phyloP scores from a whole-genome alignment of 2,888 invertebrate genomes.

The Synanthedon formicaeformis region DNA sequence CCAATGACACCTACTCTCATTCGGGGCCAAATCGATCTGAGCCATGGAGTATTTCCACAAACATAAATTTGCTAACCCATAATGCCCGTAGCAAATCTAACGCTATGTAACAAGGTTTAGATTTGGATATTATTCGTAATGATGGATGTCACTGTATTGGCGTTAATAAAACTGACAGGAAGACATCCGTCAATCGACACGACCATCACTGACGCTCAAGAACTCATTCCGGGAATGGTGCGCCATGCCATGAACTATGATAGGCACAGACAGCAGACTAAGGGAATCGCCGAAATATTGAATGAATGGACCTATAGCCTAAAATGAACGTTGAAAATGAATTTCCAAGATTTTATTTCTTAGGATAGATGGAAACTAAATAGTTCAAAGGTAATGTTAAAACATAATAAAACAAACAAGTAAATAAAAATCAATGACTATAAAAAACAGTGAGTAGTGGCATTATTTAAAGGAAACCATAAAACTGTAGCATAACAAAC shows the following conservation, averaged over 20 bases:
- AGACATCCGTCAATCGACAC: slow-evolving; percentile 51
- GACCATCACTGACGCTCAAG: slow-evolving; percentile 33
- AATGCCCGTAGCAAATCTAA: slow-evolving; percentile 12
- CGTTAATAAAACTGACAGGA: slow-evolving; percentile 36
- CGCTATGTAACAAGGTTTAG: slow-evolving; percentile 10
- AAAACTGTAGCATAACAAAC: slow-evolving; percentile 50
- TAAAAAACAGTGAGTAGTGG: slow-evolving; percentile 1
- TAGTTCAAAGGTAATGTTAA: too few species aligned
- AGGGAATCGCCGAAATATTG: not conserved
- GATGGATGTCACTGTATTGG: slow-evolving; percentile 1
- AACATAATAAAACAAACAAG: too few species aligned
- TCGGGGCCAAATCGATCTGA: slow-evolving; percentile 36
- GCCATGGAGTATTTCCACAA: slow-evolving; percentile 18
- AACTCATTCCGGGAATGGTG: slow-evolving; percentile 39
- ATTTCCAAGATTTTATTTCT: too few species aligned
- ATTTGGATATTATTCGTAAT: slow-evolving; percentile 14
- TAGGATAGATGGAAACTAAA: too few species aligned
- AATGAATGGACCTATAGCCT: slow-evolving; percentile 6
- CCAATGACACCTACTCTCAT: slow-evolving; percentile 29
- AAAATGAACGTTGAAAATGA: too few species aligned
- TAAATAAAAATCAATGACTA: too few species aligned
- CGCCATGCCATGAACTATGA: slow-evolving; percentile 26
- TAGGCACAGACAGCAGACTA: slow-evolving; percentile 12
- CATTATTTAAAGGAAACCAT: slow-evolving; percentile 51
- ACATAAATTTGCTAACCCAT: slow-evolving; percentile 13